phyloP scores from a whole-genome alignment of 2,888 invertebrate species.

The Apamea sordens region DNA sequence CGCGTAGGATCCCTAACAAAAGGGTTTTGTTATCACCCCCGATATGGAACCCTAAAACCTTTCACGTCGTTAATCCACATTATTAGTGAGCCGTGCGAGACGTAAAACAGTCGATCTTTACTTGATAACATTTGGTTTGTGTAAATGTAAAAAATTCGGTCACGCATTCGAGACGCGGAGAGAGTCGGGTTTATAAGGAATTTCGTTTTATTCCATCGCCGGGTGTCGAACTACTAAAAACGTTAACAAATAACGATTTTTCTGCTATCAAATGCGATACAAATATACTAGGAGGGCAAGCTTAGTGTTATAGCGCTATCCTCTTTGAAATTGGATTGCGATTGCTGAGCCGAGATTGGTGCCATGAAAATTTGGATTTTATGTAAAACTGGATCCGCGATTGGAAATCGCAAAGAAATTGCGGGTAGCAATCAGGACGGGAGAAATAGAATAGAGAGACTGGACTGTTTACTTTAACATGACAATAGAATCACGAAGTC shows the following conservation, averaged over 20 bases:
- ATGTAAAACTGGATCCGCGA: conserved; percentile 65
- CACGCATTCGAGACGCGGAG: conserved; percentile 57
- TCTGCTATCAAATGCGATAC: conserved; percentile 52
- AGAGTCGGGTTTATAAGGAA: conserved; percentile 52
- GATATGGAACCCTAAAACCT: conserved; percentile 66
- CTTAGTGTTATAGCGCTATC: conserved; percentile 65
- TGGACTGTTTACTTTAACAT: conserved; percentile 46
- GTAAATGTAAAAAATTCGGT: conserved; percentile 65
- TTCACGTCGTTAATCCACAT: conserved; percentile 67
- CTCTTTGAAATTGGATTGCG: conserved; percentile 74
- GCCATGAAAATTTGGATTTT: conserved; percentile 70
- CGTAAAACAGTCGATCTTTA: conserved; percentile 68
- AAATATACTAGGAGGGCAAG: conserved; percentile 63
- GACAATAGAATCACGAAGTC: conserved; percentile 42
- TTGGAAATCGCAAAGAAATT: conserved; percentile 59
- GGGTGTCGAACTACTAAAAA: conserved; percentile 56
- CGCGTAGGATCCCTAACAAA: conserved; percentile 55
- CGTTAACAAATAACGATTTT: conserved; percentile 65
- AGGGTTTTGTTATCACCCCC: conserved; percentile 63
- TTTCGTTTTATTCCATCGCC: conserved; percentile 55
- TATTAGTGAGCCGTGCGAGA: conserved; percentile 69
- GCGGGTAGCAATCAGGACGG: conserved; percentile 28
- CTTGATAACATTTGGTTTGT: conserved; percentile 68
- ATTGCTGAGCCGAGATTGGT: conserved; percentile 71
- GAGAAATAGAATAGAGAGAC: conserved; percentile 47